Base-by-base conservation (phyloP, 2,888 invertebrate species). In the Phaedon cochleariae region DNA sequence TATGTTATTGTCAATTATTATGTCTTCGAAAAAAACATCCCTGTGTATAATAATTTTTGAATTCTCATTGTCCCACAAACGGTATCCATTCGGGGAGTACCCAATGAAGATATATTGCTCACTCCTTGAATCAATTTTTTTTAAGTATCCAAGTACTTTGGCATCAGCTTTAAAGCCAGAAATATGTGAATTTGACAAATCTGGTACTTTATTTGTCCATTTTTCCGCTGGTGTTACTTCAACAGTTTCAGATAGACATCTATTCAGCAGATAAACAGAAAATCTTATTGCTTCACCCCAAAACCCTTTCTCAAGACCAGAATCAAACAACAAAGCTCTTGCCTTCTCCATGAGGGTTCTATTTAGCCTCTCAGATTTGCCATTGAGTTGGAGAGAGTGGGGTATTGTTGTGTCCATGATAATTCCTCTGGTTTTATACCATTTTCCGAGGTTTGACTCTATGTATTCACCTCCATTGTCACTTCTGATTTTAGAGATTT, bases 161-260 rank as follows among this genome's bases (percentile, higher is more conserved):
- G 71, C 72, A 70, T 76, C 73, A 49, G 34, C 53, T 17, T 53
- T 54, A 48, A 67, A 63, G 9, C 79, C 79, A 74, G 80, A 81
- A 1, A 76, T 63, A 71, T 73, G 68, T 22, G 81, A 21, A 34
- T 68, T 68, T 45, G 71, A 72, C 18, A 79, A 54, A 60, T 79
- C 62, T 15, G 79, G 75, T 71, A 70, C 77, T 57, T 59, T 68
- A 5, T 62, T 64, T 9, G 62, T 69, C 79, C 79, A 79, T 29
- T 65, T 62, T 72, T 81, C 79, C 49, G 51, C 58, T 12, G 80
- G 78, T 2, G 79, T 78, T 51, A 12, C 59, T 45, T 59, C 58
- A n/a, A 26, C 9, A 4, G 51, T 15, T 15, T 21, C 21, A 12
- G 62, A 62, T 34, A 68, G 68, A 45, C 67, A 70, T 63, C 69